These are phyloP conservation scores for Agriopis aurantiaria DNA, from an alignment of 2,888 invertebrate genomes.

Conservation along the genomic window DNA sequence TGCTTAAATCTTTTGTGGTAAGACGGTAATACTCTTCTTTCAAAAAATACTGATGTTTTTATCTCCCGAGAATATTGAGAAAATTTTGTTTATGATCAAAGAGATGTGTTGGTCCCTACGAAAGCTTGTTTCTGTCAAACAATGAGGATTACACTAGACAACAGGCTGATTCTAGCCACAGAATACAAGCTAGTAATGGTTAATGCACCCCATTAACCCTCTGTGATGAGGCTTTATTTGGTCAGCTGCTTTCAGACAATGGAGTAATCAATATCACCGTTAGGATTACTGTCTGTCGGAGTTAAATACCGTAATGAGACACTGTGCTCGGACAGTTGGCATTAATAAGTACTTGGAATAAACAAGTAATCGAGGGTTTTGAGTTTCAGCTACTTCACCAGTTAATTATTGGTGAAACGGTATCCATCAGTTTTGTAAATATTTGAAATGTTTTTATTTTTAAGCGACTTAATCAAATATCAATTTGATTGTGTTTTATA, in stretches of 20 bases:
- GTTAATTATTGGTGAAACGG: neutral
- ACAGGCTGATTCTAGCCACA: neutral
- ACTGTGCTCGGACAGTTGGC: conserved; percentile 8
- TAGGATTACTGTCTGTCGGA: conserved; percentile 25
- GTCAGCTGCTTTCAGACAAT: conserved; percentile 35
- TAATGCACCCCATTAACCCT: conserved; percentile 13
- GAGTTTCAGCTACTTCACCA: neutral
- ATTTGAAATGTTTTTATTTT: no score
- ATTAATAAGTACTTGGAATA: neutral
- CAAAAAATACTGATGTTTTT: neutral
- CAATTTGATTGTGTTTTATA: no score
- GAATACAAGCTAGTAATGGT: conserved; percentile 11
- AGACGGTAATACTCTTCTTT: no score
- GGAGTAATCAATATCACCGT: conserved; percentile 26
- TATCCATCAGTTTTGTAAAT: no score
- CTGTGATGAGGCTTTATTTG: conserved; percentile 25
- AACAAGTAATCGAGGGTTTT: neutral
- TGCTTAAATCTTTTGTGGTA: no score
- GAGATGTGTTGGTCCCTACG: neutral
- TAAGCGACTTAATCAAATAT: no score
- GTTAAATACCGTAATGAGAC: conserved; percentile 21
- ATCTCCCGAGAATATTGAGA: neutral
- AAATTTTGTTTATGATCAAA: neutral
- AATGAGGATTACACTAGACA: conserved; percentile 1
- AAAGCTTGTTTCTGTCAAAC: neutral